Evolutionary conservation across 2,797 vertebrate genomes (phyloP).

Genomic region (Australoheros facetus): DNA sequence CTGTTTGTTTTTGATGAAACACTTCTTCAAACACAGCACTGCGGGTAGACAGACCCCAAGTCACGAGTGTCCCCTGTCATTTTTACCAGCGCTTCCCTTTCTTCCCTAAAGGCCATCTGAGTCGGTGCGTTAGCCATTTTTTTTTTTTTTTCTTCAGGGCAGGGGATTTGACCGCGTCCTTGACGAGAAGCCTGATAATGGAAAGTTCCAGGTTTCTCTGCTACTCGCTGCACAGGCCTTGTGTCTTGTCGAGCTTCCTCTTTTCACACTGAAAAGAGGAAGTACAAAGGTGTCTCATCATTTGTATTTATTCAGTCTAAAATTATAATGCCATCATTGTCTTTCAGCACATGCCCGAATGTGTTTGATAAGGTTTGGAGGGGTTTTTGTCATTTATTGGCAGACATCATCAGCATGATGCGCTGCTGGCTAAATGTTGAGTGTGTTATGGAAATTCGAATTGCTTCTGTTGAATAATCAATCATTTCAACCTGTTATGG

Average conservation of each 20-base stretch:
- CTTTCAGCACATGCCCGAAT: background rate
- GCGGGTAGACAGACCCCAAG: background rate
- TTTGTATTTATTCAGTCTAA: background rate
- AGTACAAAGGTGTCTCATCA: background rate
- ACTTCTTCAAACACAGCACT: background rate
- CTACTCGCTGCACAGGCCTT: background rate
- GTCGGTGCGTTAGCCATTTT: background rate
- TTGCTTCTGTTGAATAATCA: constrained; percentile 1
- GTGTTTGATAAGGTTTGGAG: background rate
- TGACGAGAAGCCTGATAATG: background rate
- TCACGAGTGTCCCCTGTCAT: background rate
- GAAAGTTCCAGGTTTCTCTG: constrained; percentile 11
- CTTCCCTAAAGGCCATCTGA: background rate
- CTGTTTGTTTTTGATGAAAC: background rate
- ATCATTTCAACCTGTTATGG: background rate
- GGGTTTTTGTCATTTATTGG: background rate
- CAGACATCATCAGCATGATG: background rate
- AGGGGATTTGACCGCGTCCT: background rate
- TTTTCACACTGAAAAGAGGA: background rate
- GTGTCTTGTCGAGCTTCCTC: background rate
- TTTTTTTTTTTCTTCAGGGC: background rate
- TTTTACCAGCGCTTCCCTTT: background rate
- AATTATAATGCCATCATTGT: background rate
- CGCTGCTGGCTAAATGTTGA: background rate
- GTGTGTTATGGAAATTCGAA: background rate